These are phyloP conservation scores for Paguma larvata DNA, from an alignment of 2,797 vertebrate species.

Conservation along the genomic window DNA sequence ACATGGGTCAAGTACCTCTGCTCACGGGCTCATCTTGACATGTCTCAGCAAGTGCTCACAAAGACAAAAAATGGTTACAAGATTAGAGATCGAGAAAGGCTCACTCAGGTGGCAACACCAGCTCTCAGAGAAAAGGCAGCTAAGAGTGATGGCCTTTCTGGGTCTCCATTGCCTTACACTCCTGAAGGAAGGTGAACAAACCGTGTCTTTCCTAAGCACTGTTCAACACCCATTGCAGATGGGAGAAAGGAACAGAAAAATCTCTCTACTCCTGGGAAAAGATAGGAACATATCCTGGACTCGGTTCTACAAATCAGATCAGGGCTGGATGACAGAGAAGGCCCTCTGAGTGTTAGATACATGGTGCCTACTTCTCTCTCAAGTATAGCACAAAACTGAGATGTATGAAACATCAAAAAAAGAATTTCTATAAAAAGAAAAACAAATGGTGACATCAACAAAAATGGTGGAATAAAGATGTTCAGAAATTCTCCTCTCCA, in stretches of 20 bases:
- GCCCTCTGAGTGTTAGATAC: neutral
- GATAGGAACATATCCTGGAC: neutral
- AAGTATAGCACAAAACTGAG: neutral
- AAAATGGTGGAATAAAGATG: neutral
- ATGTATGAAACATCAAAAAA: neutral
- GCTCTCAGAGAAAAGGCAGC: neutral
- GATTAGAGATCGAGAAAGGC: neutral
- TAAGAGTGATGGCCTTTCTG: neutral
- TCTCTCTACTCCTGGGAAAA: neutral
- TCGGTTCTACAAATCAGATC: too few species aligned
- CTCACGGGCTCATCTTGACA: neutral
- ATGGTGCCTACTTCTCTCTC: neutral
- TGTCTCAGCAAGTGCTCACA: neutral
- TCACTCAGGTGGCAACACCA: neutral
- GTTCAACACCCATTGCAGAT: neutral
- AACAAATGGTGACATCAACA: neutral
- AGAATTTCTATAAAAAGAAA: neutral
- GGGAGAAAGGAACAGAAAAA: neutral
- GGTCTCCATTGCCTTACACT: neutral
- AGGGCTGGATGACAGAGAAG: neutral
- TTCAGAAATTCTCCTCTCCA: neutral
- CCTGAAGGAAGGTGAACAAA: neutral
- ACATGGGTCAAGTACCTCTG: neutral
- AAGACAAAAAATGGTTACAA: neutral
- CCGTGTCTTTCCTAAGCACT: neutral